Evolutionary conservation across 2,797 vertebrate genomes (phyloP), one percentile per base, ranked within the genome.

Genomic region (Oreortyx pictus): DNA sequence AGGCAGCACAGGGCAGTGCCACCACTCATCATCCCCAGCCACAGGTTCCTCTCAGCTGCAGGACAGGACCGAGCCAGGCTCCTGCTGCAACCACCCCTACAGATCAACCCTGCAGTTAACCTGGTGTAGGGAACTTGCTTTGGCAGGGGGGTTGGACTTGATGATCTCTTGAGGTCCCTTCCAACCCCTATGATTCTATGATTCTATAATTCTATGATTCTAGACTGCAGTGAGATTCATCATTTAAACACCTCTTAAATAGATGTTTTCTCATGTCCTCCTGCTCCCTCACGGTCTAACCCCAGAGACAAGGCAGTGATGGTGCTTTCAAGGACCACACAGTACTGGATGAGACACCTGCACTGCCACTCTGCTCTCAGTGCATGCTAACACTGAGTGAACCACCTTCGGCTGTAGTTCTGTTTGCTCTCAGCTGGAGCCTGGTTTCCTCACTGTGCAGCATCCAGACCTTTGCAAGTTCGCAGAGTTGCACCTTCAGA

Each of bases 31-130:
- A 39, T 61, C 60, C 37, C 14, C 59, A 80, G 29, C 57, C 1
- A 1, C 35, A 50, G 22, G 29, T 33, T 24, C 52, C 57, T 72
- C 5, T 8, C 1, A 25, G 35, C 39, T 11, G 57, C 46, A 19
- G 19, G 46, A 41, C 50, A n/a, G 31, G 44, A 29, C 11, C 52
- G 20, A 25, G 72, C 11, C 7, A 4, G 62, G 52, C 23, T 77
- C 37, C 77, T 0, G 2, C 33, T 35, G 27, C 25, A 54, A 11
- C 9, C 0, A 0, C 16, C 17, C 33, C 70, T 17, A 56, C 50
- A 41, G 8, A n/a, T 66, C 67, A 72, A 56, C 6, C 23, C 16
- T 79, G 27, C 73, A 75, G 64, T 50, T 29, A 37, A 9, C n/a
- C n/a, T n/a, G n/a, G n/a, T n/a, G n/a, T n/a, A n/a, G n/a, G n/a